Evolutionary conservation across 2,888 invertebrate species (phyloP).

Genomic region (Diarsia brunnea): DNA sequence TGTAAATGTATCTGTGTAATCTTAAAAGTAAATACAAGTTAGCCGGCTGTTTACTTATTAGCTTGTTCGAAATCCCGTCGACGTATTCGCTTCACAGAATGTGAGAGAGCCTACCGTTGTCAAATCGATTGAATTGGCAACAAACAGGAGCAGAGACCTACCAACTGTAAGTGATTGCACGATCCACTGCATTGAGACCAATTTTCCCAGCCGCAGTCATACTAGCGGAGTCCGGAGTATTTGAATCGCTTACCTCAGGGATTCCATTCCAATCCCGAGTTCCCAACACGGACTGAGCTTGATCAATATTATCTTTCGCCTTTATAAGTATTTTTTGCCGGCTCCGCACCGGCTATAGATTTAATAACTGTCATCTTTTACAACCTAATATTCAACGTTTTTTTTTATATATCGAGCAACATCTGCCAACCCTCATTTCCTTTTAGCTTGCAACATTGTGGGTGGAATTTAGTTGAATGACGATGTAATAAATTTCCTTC

Average conservation of each 20-base stretch:
- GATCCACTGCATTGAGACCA: constrained; percentile 60
- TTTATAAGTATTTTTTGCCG: constrained; percentile 57
- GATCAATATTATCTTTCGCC: constrained; percentile 65
- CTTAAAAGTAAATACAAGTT: too few relatives aligned
- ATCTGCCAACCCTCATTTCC: constrained; percentile 83
- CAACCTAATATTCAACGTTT: constrained; percentile 77
- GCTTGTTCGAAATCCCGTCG: constrained; percentile 24
- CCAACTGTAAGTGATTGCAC: constrained; percentile 63
- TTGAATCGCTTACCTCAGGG: constrained; percentile 66
- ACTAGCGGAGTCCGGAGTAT: constrained; percentile 53
- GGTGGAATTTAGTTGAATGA: constrained; percentile 83
- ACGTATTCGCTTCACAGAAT: constrained; percentile 28
- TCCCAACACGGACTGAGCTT: constrained; percentile 47
- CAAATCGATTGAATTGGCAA: constrained; percentile 58
- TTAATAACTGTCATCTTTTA: constrained; percentile 81
- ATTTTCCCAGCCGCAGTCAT: constrained; percentile 61
- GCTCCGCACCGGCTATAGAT: constrained; percentile 62
- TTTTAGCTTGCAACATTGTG: constrained; percentile 78
- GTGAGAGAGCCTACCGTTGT: constrained; percentile 39
- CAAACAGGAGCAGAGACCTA: constrained; percentile 52
- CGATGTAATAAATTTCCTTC: constrained; percentile 83
- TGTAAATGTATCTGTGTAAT: too few relatives aligned
- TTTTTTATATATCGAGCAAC: constrained; percentile 71
- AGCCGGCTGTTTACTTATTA: too few relatives aligned
- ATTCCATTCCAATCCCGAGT: constrained; percentile 63